Conservation (phyloP, 1,140 invertebrate species). For the Microvelia longipes region DNA sequence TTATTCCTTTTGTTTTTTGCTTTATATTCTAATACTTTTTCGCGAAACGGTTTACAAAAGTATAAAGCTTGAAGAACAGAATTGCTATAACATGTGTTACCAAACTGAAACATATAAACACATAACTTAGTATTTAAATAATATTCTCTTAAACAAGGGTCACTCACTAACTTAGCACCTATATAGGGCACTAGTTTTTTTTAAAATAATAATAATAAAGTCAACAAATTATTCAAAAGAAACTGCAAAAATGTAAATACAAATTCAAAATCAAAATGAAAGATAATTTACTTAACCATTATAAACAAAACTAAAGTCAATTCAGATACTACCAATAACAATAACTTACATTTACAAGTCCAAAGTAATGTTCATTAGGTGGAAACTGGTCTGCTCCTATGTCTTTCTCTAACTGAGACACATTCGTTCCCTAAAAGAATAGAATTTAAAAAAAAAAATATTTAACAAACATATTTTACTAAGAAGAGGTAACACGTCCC, state of each 20-base stretch:
- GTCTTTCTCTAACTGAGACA: slow-evolving; percentile 93
- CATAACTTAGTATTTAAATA: slow-evolving; percentile 15
- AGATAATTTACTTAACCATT: too few species aligned
- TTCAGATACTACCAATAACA: not conserved
- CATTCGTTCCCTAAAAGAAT: slow-evolving; percentile 76
- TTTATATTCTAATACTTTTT: slow-evolving; percentile 97
- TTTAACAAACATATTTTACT: too few species aligned
- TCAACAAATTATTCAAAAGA: too few species aligned
- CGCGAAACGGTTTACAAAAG: slow-evolving; percentile 96
- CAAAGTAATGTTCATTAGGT: slow-evolving; percentile 96
- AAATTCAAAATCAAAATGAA: too few species aligned
- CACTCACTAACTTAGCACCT: not conserved
- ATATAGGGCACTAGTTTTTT: not conserved
- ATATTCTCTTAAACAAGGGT: slow-evolving; percentile 6
- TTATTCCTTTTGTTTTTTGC: slow-evolving; percentile 94
- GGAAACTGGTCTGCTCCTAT: slow-evolving; percentile 94
- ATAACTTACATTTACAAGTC: slow-evolving; percentile 85
- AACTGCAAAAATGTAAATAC: too few species aligned
- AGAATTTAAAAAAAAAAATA: not conserved
- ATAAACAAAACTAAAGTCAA: too few species aligned
- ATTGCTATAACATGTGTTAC: slow-evolving; percentile 99
- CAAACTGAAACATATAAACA: slow-evolving; percentile 64
- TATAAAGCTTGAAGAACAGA: slow-evolving; percentile 98
- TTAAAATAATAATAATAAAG: not conserved
- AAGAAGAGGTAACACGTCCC: too few species aligned